Base-by-base conservation (phyloP, 2,888 invertebrate genomes). In the Hipparchia semele region DNA sequence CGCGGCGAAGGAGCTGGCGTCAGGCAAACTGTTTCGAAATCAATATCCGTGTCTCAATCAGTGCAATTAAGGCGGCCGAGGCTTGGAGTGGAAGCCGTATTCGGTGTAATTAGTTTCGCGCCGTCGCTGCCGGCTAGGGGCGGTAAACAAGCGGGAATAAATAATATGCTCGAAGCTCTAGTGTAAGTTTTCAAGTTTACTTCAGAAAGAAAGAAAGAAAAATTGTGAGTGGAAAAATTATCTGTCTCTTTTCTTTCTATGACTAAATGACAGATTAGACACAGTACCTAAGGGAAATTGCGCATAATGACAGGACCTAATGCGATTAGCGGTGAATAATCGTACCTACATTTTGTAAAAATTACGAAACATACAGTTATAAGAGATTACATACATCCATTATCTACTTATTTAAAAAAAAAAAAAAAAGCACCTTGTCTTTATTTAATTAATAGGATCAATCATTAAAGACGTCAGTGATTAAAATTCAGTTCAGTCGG, bases 1-100 rank as follows among this genome's bases (percentile, higher is more conserved):
- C 79, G 81, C 84, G 81, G 81, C 80, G 79, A 83, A 82, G 62
- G 68, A 65, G 10, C 79, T 79, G 80, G 80, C 86, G 82, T 83
- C 80, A 83, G 82, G 83, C 85, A 86, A 88, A 89, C 87, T 89
- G 89, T 90, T 90, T 88, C 89, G 77, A 88, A 92, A 93, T 92
- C 93, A 90, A 93, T 93, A 92, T 91, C 91, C 89, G 88, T 91
- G 91, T 92, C 91, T 92, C 90, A 92, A 92, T 93, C 92, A 92
- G 89, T 86, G 90, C 90, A 92, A 93, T 93, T 92, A 92, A 87
- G 87, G 87, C 85, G 83, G 84, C 82, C 60, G 69, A 61, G 61
- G 69, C 87, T 84, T 82, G 79, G 81, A 83, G 82, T 86, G 81
- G 86, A 86, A 86, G 83, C 84, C 86, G 85, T 85, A 86, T 87